A percentile compares a stretch with the other conserved stretches of the same genome.
These are phyloP conservation scores for Drosophila subpulchrella DNA, from an alignment of 1,140 invertebrate species.

Conservation along the genomic window DNA sequence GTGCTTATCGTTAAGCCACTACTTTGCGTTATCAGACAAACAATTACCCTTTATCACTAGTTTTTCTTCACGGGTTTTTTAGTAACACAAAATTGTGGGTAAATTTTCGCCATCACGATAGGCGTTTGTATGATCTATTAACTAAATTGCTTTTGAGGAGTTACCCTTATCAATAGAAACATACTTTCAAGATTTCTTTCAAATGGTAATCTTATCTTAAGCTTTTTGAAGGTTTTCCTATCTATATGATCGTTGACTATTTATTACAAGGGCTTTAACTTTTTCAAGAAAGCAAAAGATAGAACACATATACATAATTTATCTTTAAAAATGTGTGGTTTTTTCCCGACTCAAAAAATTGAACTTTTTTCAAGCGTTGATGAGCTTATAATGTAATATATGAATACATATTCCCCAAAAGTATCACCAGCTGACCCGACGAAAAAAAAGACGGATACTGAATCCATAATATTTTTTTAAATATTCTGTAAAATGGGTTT, in stretches of 20 bases:
- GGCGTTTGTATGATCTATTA: slow-evolving; percentile 5
- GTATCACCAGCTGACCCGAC: too few relatives aligned
- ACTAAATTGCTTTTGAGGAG: not conserved
- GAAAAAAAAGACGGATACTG: too few relatives aligned
- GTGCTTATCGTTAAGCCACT: slow-evolving; percentile 3
- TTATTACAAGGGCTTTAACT: not conserved
- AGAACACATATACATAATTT: not conserved
- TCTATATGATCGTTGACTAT: not conserved
- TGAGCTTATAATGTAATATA: too few relatives aligned
- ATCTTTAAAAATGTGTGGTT: not conserved
- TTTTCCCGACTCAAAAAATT: too few relatives aligned
- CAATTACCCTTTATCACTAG: slow-evolving; percentile 14
- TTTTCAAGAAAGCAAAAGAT: not conserved
- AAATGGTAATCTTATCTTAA: slow-evolving; percentile 1
- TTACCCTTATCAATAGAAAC: not conserved
- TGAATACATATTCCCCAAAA: too few relatives aligned
- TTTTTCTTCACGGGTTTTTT: slow-evolving; percentile 1
- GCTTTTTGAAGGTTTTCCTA: not conserved
- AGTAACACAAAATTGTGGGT: slow-evolving; percentile 13
- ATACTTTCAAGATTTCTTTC: too few relatives aligned
- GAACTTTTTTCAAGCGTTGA: too few relatives aligned
- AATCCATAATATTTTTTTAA: too few relatives aligned
- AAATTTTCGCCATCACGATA: slow-evolving; percentile 9
- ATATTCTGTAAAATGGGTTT: too few relatives aligned
- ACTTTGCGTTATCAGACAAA: slow-evolving; percentile 15